A percentile compares a stretch with the other conserved stretches of the same genome.
Evolutionary conservation across 64 coral and sea anemone genomes (phyloP).

Genomic region (Cladopsammia gracilis): DNA sequence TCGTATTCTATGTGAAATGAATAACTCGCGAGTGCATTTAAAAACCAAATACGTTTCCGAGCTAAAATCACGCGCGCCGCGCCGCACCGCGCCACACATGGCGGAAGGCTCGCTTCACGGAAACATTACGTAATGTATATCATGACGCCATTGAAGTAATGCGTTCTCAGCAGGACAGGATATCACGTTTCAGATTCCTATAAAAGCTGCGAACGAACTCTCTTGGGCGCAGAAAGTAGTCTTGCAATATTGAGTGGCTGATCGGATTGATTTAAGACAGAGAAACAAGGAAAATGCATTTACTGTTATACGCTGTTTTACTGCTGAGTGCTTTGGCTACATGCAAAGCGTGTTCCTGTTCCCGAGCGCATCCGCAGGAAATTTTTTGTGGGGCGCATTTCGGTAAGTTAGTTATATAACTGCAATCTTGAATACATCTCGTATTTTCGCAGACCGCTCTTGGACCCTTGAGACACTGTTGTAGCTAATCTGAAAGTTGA

Average conservation of each 20-base stretch:
- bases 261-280: background rate
- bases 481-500: background rate
- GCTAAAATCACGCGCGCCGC: background rate
- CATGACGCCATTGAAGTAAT: background rate
- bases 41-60: too few species aligned
- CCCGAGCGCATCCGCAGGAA: slow-evolving; percentile 54
- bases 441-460: background rate
- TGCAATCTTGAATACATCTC: slow-evolving; percentile 17
- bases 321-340: background rate
- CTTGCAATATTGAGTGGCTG: background rate
- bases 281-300: background rate
- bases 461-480: background rate
- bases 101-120: background rate
- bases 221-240: background rate
- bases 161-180: background rate
- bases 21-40: too few species aligned
- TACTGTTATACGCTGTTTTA: background rate
- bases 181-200: background rate
- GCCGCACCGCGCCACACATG: background rate
- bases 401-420: slow-evolving; percentile 31
- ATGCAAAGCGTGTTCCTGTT: slow-evolving; percentile 41
- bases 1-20: too few species aligned
- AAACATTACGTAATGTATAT: background rate
- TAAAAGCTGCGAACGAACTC: background rate
- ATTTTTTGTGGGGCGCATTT: slow-evolving; percentile 60